Evolutionary conservation across 2,888 invertebrate species (phyloP), one percentile per base, ranked within the genome.

Genomic region (Torymus auratus): DNA sequence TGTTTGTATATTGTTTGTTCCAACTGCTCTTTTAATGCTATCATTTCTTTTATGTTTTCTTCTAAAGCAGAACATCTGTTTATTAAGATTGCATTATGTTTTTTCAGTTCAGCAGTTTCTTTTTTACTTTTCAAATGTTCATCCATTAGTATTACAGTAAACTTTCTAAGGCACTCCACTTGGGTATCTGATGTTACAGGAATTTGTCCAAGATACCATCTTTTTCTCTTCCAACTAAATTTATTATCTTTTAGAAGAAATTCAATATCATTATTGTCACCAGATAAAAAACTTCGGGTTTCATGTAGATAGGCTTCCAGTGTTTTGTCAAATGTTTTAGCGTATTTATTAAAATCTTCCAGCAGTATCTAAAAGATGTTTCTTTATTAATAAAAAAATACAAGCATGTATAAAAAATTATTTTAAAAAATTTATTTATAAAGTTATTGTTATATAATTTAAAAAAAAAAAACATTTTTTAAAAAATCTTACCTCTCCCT

Each of bases 191-290:
- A 55, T n/a, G 76, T 14, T 17, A 88, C 41, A 53, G 74, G 50
- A 15, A 89, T 84, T 50, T 67, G 60, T 50, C 88, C 88, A 28
- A 85, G 83, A n/a, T 69, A 84, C 85, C 86, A 87, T 1, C 78
- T 52, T 69, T 85, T 84, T 68, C 77, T 85, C 73, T 85, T 88
- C 88, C 88, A 89, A 10, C 62, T 65, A 12, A 88, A 80, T 62
- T 61, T 82, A 7, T 81, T 56, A 1, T 85, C 74, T 14, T 84
- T 55, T 1, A 88, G 20, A 50, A 74, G 78, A 70, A 88, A 89
- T 23, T 86, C 79, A n/a, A 86, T 72, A 7, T 84, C 83, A 13
- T 80, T 28, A 5, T 83, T 81, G 12, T 84, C 81, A 0, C 87
- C 87, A 15, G 84, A 81, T n/a, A 89, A 82, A 56, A 86, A 86